Evolutionary conservation across 2,888 invertebrate genomes (phyloP).

Genomic region (Mesorhabditis belari): DNA sequence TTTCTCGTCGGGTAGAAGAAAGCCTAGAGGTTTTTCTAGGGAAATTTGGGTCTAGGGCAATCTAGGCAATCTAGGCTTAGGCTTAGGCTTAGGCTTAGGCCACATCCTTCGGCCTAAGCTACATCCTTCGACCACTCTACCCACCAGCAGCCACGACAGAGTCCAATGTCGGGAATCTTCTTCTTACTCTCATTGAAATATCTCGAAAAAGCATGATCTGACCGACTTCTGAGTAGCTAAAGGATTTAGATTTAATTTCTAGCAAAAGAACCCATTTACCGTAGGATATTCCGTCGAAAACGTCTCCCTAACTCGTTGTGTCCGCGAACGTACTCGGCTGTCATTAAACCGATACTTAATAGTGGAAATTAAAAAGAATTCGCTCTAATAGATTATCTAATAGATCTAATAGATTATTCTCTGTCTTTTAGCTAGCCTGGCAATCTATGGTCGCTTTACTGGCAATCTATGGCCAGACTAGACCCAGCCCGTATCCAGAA

Average conservation of each 20-base stretch:
- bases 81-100: neutral
- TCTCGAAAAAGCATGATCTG: constrained; percentile 9
- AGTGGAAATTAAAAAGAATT: no score
- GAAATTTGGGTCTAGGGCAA: neutral
- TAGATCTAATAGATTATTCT: no score
- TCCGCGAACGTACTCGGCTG: constrained; percentile 28
- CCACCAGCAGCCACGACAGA: constrained; percentile 7
- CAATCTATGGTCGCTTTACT: no score
- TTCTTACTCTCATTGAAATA: constrained; percentile 3
- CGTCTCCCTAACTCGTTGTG: constrained; percentile 21
- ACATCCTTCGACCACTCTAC: no score
- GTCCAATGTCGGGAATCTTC: constrained; percentile 9
- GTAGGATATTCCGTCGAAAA: constrained; percentile 25
- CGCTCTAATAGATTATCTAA: no score
- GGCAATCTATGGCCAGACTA: no score
- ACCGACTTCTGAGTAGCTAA: neutral
- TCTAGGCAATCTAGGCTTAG: neutral
- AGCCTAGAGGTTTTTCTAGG: constrained; percentile 7
- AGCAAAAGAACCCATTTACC: neutral
- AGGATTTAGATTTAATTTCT: neutral
- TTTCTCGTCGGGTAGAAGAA: constrained; percentile 29
- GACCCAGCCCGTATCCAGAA: no score
- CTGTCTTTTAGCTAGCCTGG: no score
- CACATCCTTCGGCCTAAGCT: no score
- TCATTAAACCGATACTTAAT: constrained; percentile 34